Percentiles rank a stretch among this genome's conserved stretches.
These are phyloP conservation scores for Melanotaenia boesemani DNA, from an alignment of 2,797 vertebrate species.

Conservation along the genomic window DNA sequence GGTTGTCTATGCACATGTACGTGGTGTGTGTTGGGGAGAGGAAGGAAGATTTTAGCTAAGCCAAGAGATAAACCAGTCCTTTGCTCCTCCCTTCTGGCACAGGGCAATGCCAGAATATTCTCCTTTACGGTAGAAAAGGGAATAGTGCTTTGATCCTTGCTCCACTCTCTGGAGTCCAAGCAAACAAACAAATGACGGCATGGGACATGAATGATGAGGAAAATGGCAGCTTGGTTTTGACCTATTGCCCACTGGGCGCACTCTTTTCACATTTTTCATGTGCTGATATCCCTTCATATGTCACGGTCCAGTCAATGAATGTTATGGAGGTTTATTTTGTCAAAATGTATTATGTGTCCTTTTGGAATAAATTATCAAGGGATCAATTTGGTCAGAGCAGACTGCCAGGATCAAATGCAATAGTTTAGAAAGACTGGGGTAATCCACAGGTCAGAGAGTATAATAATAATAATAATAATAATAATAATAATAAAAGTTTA, in stretches of 20 bases:
- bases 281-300: too few relatives aligned
- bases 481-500: background rate
- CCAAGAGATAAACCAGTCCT: too few relatives aligned
- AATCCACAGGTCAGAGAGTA: background rate
- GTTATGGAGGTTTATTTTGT: background rate
- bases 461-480: background rate
- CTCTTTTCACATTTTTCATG: background rate
- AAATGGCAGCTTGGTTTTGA: constrained; percentile 16
- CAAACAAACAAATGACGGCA: constrained; percentile 28
- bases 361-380: constrained; percentile 48
- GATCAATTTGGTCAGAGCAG: constrained; percentile 47
- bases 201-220: constrained; percentile 14
- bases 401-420: constrained; percentile 14
- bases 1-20: too few relatives aligned
- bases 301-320: background rate
- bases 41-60: too few relatives aligned
- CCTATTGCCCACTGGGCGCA: constrained; percentile 2
- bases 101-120: too few relatives aligned
- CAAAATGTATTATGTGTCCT: constrained; percentile 7
- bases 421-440: background rate
- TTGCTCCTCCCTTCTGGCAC: too few relatives aligned
- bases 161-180: too few relatives aligned
- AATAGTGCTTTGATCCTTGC: too few relatives aligned
- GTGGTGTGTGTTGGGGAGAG: too few relatives aligned
- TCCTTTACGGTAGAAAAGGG: too few relatives aligned